Evolutionary conservation across 2,113 vertebrate genomes (phyloP), one percentile per base, ranked within the genome.

Genomic region (Sakesphorus luctuosus): DNA sequence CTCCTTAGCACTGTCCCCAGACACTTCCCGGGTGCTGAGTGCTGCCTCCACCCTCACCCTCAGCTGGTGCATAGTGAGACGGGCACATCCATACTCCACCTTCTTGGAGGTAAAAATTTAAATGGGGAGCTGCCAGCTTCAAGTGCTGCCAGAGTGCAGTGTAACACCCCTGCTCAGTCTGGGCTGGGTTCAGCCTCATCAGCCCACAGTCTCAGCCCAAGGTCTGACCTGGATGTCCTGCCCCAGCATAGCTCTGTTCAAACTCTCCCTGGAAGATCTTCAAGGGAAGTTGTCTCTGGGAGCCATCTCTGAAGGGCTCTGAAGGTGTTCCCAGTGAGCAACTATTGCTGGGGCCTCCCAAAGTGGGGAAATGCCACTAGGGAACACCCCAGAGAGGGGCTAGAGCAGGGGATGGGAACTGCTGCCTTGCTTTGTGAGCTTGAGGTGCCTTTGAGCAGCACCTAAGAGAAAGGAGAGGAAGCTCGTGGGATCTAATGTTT

Each of bases 21-120:
- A 25, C 10, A 35, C 35, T 18, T 38, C 5, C 17, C 44, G 2
- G 7, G 18, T 4, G 7, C 52, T 1, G 2, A 5, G 75, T 0
- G 0, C 21, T 18, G 6, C 33, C 46, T 40, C 21, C 56, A 31
- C 46, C 52, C 16, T 29, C 21, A 21, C 9, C 59, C 31, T 1
- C 3, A 21, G 71, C 69, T n/a, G 69, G 4, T 3, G 33, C 0
- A 3, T 1, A 49, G 11, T 7, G 38, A 23, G 59, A 7, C 0
- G 0, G 53, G 11, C 9, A 1, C 40, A 2, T 9, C 38, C 3
- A 1, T 18, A 49, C 55, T 76, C 18, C 4, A 4, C 2, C 25
- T 85, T 33, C 90, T 4, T 3, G 12, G 36, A 49, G 23, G 35
- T 19, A 7, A 9, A 24, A 40, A 12, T 11, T 21, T 10, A 5